Evolutionary conservation across 2,888 invertebrate species (phyloP).

Genomic region (Galeruca laticollis): DNA sequence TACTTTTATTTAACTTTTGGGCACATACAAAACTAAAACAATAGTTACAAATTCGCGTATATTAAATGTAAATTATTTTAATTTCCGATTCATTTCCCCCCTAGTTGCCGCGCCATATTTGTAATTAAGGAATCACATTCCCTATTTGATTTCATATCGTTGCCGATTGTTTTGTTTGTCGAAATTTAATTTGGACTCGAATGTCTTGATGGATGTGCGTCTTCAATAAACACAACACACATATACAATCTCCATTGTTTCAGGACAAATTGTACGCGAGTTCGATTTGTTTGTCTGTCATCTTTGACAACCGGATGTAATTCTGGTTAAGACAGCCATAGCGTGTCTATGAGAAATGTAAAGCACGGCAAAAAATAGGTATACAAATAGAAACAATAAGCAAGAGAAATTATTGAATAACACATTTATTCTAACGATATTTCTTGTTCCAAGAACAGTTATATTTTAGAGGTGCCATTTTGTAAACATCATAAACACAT

Average conservation of each 20-base stretch:
- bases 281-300: constrained; percentile 33
- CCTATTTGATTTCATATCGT: constrained; percentile 41
- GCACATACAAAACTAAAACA: not conserved
- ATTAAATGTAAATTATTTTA: constrained; percentile 1
- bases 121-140: constrained; percentile 48
- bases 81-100: constrained; percentile 4
- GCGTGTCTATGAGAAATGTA: constrained; percentile 11
- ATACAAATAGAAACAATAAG: not conserved
- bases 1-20: no score
- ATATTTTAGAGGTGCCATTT: no score
- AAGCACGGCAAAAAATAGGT: not conserved
- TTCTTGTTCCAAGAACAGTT: no score
- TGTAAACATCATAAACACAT: not conserved
- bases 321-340: constrained; percentile 29
- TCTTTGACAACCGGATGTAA: constrained; percentile 27
- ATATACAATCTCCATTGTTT: constrained; percentile 35
- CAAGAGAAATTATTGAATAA: no score
- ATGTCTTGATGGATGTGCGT: constrained; percentile 30
- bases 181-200: constrained; percentile 45
- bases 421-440: no score
- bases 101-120: constrained; percentile 20
- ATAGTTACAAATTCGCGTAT: not conserved
- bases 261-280: constrained; percentile 33
- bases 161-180: constrained; percentile 44
- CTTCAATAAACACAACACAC: constrained; percentile 24